Conservation (phyloP, 2,888 invertebrate genomes). For the Tolmerus cingulatus region DNA sequence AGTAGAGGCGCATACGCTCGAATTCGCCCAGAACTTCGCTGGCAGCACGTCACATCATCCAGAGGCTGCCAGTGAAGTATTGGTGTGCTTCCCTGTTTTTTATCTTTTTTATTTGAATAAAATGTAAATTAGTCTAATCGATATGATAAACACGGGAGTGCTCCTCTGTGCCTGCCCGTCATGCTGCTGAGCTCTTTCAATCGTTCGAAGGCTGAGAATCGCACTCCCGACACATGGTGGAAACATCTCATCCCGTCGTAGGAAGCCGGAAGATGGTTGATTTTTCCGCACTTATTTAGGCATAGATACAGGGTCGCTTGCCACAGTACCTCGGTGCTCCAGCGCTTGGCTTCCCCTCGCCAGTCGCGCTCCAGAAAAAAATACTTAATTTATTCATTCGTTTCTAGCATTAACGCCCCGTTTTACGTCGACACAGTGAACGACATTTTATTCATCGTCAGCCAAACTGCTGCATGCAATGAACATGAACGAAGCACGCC, state of each 20-base stretch:
- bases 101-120: slow-evolving; percentile 37
- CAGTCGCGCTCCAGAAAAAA: neutral
- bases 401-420: neutral
- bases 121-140: slow-evolving; percentile 41
- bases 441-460: slow-evolving; percentile 1
- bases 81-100: neutral
- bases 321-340: neutral
- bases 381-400: slow-evolving; percentile 1
- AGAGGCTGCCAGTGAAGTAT: neutral
- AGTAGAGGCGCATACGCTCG: neutral
- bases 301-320: neutral
- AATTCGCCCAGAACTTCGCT: neutral
- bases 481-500: neutral
- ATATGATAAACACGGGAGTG: slow-evolving; percentile 1
- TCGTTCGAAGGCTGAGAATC: neutral
- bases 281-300: neutral
- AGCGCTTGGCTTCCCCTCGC: neutral
- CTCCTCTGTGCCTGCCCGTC: neutral
- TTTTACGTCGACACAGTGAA: neutral
- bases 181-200: neutral
- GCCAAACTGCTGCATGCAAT: neutral
- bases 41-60: neutral
- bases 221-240: neutral
- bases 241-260: neutral
- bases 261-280: neutral